Evolutionary conservation across 2,797 vertebrate species (phyloP).

Genomic region (Parotocinclus haroldoi): DNA sequence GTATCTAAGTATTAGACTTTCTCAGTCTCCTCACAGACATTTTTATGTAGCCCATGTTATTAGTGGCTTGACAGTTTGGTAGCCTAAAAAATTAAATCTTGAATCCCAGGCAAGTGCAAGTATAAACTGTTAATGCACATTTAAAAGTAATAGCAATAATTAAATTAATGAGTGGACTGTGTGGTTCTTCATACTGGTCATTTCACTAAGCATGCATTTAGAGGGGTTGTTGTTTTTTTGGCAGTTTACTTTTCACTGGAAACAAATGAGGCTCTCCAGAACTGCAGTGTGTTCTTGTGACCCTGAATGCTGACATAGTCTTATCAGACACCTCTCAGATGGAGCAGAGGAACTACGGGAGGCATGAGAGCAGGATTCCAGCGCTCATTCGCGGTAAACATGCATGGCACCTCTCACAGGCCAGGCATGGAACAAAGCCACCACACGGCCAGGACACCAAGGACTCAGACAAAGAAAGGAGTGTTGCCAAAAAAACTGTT

Average conservation of each 20-base stretch:
- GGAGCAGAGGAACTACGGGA: slow-evolving; percentile 48
- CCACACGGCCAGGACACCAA: neutral
- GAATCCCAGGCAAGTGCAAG: slow-evolving; percentile 50
- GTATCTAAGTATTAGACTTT: too few species aligned
- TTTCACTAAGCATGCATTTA: neutral
- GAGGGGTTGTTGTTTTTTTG: slow-evolving; percentile 18
- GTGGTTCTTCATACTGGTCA: neutral
- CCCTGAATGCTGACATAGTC: slow-evolving; percentile 60
- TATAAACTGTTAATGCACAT: slow-evolving; percentile 55
- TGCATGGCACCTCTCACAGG: neutral
- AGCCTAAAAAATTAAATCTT: neutral
- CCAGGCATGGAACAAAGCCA: slow-evolving; percentile 7
- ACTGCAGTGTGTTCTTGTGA: slow-evolving; percentile 49
- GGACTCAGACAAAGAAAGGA: slow-evolving; percentile 26
- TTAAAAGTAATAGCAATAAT: too few species aligned
- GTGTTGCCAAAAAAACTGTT: slow-evolving; percentile 41
- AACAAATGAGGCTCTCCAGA: slow-evolving; percentile 37
- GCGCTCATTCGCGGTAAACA: slow-evolving; percentile 34
- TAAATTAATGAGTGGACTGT: neutral
- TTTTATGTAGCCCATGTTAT: too few species aligned
- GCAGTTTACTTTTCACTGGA: slow-evolving; percentile 35
- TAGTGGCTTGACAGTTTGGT: too few species aligned
- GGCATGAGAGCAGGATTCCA: slow-evolving; percentile 40
- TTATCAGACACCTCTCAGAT: slow-evolving; percentile 48
- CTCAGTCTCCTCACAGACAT: too few species aligned